A percentile compares a stretch with the other conserved stretches of the same genome.
These are phyloP conservation scores for Halyomorpha halys DNA, from an alignment of 1,140 invertebrate species.

Conservation along the genomic window DNA sequence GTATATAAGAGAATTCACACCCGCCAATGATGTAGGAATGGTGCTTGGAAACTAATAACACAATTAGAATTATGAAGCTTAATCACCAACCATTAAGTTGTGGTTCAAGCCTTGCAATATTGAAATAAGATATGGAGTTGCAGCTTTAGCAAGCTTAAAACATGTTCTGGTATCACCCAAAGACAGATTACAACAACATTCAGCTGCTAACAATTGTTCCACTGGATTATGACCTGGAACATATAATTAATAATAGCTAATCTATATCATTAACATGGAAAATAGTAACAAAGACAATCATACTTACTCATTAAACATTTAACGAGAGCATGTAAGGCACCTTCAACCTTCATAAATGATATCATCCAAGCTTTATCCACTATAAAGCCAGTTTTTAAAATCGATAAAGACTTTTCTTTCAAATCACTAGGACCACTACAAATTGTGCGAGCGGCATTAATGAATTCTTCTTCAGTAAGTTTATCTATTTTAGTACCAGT, in stretches of 20 bases:
- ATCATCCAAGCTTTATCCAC: slow-evolving; percentile 35
- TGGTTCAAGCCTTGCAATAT: slow-evolving; percentile 35
- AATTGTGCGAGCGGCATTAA: background rate
- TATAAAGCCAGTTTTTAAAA: slow-evolving; percentile 38
- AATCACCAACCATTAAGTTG: slow-evolving; percentile 36
- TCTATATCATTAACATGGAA: background rate
- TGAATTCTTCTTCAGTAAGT: slow-evolving; percentile 13
- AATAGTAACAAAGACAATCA: slow-evolving; percentile 7
- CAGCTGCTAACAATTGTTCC: slow-evolving; percentile 37
- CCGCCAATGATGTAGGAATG: no score
- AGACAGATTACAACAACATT: slow-evolving; percentile 39
- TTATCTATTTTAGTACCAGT: background rate
- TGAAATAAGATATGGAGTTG: slow-evolving; percentile 37
- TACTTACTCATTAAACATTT: slow-evolving; percentile 38
- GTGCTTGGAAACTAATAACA: no score
- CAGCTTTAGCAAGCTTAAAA: slow-evolving; percentile 34
- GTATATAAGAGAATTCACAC: no score
- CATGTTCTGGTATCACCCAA: slow-evolving; percentile 35
- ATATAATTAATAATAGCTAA: slow-evolving; percentile 9
- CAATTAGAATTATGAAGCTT: no score
- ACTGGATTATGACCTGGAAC: slow-evolving; percentile 37
- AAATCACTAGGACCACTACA: background rate
- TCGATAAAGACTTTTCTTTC: slow-evolving; percentile 6
- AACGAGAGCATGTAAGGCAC: slow-evolving; percentile 38
- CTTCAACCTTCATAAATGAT: slow-evolving; percentile 36